Evolutionary conservation across 2,888 invertebrate genomes (phyloP), one percentile per base, ranked within the genome.

Genomic region (Hirtodrosophila trivittata): DNA sequence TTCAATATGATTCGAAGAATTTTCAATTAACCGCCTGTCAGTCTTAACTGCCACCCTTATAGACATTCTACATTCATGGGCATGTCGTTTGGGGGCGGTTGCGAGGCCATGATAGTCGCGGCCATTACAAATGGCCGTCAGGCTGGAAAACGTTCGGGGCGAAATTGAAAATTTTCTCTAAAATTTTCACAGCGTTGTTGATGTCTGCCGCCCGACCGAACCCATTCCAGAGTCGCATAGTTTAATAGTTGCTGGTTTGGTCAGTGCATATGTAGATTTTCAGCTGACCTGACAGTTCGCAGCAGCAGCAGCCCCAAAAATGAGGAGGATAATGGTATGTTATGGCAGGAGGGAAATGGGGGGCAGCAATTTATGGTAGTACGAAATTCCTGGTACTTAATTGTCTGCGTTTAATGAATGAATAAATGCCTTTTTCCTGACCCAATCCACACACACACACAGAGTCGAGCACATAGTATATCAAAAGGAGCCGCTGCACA

Each of bases 391-490:
- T 75, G 82, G 71, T 67, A 86, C 76, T 86, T 78, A 85, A 88
- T 88, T 84, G 87, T 75, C 81, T 86, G 86, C 87, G 72, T 80
- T 77, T 78, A 85, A 78, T 81, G 82, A 86, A 88, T 87, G 87
- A 86, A 86, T 87, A 77, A 84, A 85, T 77, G 83, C 73, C 59
- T 38, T 65, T 64, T 49, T 47, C 56, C 57, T 37, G 9, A 12
- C 38, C 37, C 47, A n/a, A 21, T 1, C 12, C 30, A 13, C 18
- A n/a, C 9, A 13, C 13, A 38, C 35, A 39, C 42, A 14, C 8
- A 45, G 13, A 2, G 6, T 14, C 10, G 8, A 30, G 25, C 64
- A 55, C 56, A 66, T 78, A 21, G 18, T 21, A 21, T 21, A 21
- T 21, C 18, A 21, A 21, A 5, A 3, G 18, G 18, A 21, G 18